phyloP scores from a whole-genome alignment of 1,140 invertebrate species.

The Zaprionus vittiger region DNA sequence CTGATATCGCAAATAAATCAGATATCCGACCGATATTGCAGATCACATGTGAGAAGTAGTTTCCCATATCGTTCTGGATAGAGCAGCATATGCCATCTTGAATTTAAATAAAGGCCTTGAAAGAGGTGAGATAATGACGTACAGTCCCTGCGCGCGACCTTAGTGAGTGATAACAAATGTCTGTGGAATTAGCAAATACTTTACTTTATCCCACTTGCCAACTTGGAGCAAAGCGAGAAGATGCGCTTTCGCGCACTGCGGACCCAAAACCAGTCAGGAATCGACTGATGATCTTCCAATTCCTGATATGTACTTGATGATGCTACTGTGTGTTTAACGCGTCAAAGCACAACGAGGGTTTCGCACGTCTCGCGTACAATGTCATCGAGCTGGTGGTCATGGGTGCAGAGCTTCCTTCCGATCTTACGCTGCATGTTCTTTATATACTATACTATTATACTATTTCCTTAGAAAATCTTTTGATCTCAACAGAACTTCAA shows the following conservation, averaged over 20 bases:
- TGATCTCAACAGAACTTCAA: constrained; percentile 91
- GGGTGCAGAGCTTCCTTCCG: constrained; percentile 84
- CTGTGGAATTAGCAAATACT: no score
- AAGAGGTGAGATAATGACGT: no score
- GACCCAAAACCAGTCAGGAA: no score
- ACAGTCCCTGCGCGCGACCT: no score
- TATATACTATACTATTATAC: constrained; percentile 36
- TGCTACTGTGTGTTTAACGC: constrained; percentile 93
- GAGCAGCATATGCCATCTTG: constrained; percentile 88
- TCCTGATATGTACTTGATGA: constrained; percentile 89
- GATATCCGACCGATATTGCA: constrained; percentile 85
- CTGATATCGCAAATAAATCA: no score
- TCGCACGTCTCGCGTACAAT: constrained; percentile 93
- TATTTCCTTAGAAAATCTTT: constrained; percentile 15
- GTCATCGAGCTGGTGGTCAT: constrained; percentile 92
- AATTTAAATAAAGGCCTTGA: no score
- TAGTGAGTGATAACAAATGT: no score
- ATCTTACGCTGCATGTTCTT: constrained; percentile 91
- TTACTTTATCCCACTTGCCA: constrained; percentile 57
- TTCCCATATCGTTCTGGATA: constrained; percentile 93
- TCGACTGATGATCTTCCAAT: no score
- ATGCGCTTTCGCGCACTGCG: no score
- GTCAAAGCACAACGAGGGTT: constrained; percentile 92
- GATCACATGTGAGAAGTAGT: constrained; percentile 87
- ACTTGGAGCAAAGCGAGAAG: constrained; percentile 88